These are phyloP conservation scores for Pristionchus japonicus DNA, from an alignment of 2,888 invertebrate species.

Conservation along the genomic window DNA sequence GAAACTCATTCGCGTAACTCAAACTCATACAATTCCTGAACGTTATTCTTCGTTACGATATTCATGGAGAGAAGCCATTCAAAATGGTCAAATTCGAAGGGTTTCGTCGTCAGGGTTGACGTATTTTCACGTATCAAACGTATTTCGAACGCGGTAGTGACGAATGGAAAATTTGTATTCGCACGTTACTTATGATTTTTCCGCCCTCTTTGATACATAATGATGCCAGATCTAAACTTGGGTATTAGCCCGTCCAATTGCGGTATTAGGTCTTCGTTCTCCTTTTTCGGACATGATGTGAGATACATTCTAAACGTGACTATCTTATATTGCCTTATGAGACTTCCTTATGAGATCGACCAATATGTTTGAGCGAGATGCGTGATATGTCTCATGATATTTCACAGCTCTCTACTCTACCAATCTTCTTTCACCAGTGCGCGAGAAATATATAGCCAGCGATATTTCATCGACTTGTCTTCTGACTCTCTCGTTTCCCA, in stretches of 20 bases:
- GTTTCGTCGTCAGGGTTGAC: not conserved
- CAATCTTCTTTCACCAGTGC: not conserved
- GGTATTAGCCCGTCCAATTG: too few species aligned
- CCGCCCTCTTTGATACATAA: too few species aligned
- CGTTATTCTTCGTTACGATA: not conserved
- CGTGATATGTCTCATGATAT: not conserved
- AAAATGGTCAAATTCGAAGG: not conserved
- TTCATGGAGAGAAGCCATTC: not conserved
- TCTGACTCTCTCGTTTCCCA: too few species aligned
- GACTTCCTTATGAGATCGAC: too few species aligned
- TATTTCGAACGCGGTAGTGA: not conserved
- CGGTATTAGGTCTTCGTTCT: not conserved
- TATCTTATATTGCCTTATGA: not conserved
- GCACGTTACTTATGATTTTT: too few species aligned
- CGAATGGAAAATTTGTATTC: too few species aligned
- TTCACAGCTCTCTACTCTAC: not conserved
- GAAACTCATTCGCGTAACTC: too few species aligned
- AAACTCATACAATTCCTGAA: not conserved
- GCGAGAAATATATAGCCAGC: too few species aligned
- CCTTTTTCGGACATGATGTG: not conserved
- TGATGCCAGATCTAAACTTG: too few species aligned
- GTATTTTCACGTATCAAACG: too few species aligned
- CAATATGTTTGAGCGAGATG: too few species aligned
- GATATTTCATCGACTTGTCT: too few species aligned
- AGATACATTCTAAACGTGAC: not conserved